Percentiles rank a stretch among this genome's conserved stretches.
These are phyloP conservation scores for Slavum lentiscoides DNA, from an alignment of 2,888 invertebrate species.

Conservation along the genomic window DNA sequence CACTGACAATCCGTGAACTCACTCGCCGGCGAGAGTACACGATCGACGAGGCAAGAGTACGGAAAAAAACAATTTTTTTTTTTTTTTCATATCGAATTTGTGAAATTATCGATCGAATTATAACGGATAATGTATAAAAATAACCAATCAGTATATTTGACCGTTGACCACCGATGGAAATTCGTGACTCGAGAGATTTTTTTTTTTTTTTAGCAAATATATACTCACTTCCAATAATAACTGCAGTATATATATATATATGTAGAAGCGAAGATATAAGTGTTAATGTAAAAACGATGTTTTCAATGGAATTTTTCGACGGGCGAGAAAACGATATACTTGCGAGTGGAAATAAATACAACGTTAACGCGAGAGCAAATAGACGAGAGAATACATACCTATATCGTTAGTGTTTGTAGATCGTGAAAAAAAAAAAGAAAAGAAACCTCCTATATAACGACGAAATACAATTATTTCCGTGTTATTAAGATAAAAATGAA, in stretches of 20 bases:
- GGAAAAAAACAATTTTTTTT: background rate
- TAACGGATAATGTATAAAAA: conserved; percentile 6
- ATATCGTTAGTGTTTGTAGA: background rate
- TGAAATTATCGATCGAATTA: conserved; percentile 7
- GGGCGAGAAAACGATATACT: too few relatives aligned
- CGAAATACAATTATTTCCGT: conserved; percentile 20
- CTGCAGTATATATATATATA: too few relatives aligned
- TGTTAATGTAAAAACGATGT: too few relatives aligned
- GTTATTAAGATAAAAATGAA: conserved; percentile 6
- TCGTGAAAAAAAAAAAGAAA: background rate
- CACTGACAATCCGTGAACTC: too few relatives aligned
- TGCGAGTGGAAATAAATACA: background rate
- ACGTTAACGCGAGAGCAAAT: background rate
- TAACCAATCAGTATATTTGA: background rate
- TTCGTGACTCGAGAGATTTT: background rate
- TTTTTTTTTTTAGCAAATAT: background rate
- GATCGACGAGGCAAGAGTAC: background rate
- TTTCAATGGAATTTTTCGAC: too few relatives aligned
- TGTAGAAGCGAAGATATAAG: background rate
- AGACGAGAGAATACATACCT: background rate
- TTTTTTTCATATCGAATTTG: background rate
- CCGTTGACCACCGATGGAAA: background rate
- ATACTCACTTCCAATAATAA: too few relatives aligned
- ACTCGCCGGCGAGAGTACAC: background rate
- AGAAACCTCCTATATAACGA: conserved; percentile 2